A percentile compares a stretch with the other conserved stretches of the same genome.
Conservation (phyloP, 2,797 vertebrate species). For the Mycteria americana region DNA sequence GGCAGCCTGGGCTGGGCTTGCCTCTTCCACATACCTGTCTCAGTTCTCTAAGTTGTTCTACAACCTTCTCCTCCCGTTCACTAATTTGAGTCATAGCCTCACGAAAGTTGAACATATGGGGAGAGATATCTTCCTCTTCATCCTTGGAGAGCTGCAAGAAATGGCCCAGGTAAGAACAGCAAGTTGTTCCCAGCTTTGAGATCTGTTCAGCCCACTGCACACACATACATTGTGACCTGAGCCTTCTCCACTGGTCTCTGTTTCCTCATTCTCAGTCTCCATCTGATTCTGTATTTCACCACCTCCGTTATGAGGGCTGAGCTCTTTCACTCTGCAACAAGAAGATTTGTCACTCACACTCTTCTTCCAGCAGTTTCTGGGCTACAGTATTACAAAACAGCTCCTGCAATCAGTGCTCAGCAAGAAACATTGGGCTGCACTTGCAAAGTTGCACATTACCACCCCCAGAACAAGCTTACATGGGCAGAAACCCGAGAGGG, state of each 20-base stretch:
- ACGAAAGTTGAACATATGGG: conserved; percentile 75
- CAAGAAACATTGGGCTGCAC: not conserved
- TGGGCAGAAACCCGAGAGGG: not conserved
- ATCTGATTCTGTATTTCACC: conserved; percentile 66
- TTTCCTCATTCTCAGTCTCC: conserved; percentile 71
- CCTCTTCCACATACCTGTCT: conserved; percentile 67
- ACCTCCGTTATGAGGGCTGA: conserved; percentile 77
- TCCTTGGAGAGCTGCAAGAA: conserved; percentile 67
- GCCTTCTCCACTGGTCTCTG: conserved; percentile 8
- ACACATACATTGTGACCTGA: conserved; percentile 55
- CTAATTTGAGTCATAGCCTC: conserved; percentile 83
- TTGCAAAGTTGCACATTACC: not conserved
- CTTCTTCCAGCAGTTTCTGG: not conserved
- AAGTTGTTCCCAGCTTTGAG: not conserved
- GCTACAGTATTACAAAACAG: not conserved
- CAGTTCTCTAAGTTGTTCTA: conserved; percentile 82
- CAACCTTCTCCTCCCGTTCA: conserved; percentile 83
- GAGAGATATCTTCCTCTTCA: conserved; percentile 72
- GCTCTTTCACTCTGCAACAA: conserved; percentile 88
- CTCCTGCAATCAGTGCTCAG: not conserved
- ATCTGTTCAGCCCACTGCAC: not conserved
- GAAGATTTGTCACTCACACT: not conserved
- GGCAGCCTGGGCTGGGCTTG: not conserved
- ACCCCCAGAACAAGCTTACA: not conserved
- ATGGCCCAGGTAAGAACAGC: conserved; percentile 3